Conservation (phyloP, 2,797 vertebrate species). For the Rallus crepitans region DNA sequence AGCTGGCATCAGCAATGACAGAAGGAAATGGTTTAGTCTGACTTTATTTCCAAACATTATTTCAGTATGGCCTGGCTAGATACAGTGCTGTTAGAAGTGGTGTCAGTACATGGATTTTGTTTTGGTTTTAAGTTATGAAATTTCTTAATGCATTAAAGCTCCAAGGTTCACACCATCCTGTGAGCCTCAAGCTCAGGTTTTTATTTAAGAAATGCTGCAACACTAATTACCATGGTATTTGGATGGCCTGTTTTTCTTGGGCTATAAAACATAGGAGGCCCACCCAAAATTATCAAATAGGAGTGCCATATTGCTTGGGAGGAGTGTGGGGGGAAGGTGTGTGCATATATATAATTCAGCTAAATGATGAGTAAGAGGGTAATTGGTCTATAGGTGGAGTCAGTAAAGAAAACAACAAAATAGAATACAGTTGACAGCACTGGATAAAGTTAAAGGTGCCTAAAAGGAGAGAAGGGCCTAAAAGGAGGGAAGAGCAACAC, state of each 20-base stretch:
- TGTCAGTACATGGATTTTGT: not conserved
- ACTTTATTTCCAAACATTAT: not conserved
- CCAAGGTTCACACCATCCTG: not conserved
- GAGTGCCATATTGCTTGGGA: not conserved
- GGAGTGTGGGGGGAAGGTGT: too few relatives aligned
- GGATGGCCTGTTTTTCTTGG: not conserved
- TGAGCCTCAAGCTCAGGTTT: not conserved
- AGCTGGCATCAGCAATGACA: not conserved
- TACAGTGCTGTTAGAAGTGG: not conserved
- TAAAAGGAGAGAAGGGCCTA: not conserved
- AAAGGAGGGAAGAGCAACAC: not conserved
- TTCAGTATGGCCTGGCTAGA: not conserved
- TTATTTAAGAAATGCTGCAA: not conserved
- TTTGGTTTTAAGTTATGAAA: not conserved
- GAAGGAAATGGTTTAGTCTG: not conserved
- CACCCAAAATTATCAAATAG: not conserved
- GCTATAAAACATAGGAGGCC: not conserved
- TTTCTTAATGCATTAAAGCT: not conserved
- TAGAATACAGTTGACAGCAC: not conserved
- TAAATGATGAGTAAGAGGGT: not conserved
- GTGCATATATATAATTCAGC: not conserved
- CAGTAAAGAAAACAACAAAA: not conserved
- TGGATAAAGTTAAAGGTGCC: not conserved
- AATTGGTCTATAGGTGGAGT: not conserved
- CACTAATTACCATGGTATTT: not conserved